phyloP scores from a whole-genome alignment of 1,140 invertebrate genomes.

The Ooceraea biroi region DNA sequence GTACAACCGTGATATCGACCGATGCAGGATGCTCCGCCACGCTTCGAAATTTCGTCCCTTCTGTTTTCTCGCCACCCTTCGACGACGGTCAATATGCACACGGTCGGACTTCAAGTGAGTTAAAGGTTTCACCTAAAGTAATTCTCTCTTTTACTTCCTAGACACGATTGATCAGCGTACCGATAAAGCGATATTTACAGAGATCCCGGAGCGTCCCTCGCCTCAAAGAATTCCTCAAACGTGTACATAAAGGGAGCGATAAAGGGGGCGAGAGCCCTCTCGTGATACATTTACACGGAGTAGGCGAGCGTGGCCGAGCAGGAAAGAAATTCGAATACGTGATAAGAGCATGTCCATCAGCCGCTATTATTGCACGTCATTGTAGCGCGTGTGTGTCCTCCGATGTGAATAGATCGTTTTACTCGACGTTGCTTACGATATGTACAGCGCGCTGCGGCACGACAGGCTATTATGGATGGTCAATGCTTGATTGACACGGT shows the following conservation, averaged over 20 bases:
- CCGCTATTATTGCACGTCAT: conserved; percentile 47
- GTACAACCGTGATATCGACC: conserved; percentile 41
- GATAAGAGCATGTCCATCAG: conserved; percentile 42
- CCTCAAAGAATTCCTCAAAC: neutral
- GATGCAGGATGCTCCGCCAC: conserved; percentile 18
- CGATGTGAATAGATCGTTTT: conserved; percentile 58
- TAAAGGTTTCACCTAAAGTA: neutral
- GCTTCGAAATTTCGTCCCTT: neutral
- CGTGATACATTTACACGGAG: conserved; percentile 7
- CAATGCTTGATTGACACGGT: conserved; percentile 63
- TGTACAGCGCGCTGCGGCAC: conserved; percentile 75
- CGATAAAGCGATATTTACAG: neutral
- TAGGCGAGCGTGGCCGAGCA: too few species aligned
- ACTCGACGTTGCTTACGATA: conserved; percentile 38
- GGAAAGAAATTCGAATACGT: conserved; percentile 16
- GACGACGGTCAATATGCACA: neutral
- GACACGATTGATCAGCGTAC: neutral
- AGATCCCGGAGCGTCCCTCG: neutral
- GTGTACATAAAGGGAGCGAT: neutral
- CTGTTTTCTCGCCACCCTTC: neutral
- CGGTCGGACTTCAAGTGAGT: neutral
- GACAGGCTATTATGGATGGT: conserved; percentile 77
- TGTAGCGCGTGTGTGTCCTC: conserved; percentile 22
- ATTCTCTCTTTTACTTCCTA: neutral
- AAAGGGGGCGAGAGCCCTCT: neutral